Evolutionary conservation across 2,888 invertebrate species (phyloP).

Genomic region (Leptarthrus brevirostris): DNA sequence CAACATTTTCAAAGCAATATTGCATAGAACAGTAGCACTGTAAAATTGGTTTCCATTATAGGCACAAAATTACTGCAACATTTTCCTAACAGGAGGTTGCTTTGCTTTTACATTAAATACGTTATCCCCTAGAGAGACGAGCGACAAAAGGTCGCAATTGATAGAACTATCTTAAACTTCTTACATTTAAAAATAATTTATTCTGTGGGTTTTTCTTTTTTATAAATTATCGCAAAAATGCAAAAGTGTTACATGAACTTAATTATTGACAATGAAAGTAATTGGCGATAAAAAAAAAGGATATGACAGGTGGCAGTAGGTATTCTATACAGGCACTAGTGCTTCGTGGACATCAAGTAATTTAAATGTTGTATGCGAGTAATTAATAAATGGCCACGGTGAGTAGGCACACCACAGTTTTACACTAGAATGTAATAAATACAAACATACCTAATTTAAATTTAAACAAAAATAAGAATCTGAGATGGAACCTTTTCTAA

Average conservation of each 20-base stretch:
- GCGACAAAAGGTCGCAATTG: conserved; percentile 14
- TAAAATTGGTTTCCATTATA: conserved; percentile 16
- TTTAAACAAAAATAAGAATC: conserved; percentile 1
- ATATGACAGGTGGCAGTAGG: conserved; percentile 24
- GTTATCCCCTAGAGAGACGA: background rate
- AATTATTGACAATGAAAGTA: background rate
- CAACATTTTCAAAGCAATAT: conserved; percentile 14
- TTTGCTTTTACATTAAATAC: background rate
- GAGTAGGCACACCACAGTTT: conserved; percentile 9
- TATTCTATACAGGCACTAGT: conserved; percentile 19
- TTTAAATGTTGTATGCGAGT: conserved; percentile 9
- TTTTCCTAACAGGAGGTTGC: background rate
- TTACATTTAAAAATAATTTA: conserved; percentile 30
- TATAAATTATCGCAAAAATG: background rate
- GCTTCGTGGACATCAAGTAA: conserved; percentile 1
- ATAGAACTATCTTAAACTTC: conserved; percentile 2
- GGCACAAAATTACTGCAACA: conserved; percentile 16
- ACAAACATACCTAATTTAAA: conserved; percentile 21
- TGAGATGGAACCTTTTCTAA: conserved; percentile 27
- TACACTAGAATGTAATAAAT: conserved; percentile 4
- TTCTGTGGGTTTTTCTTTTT: background rate
- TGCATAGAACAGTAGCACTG: background rate
- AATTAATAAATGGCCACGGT: conserved; percentile 6
- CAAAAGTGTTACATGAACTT: background rate
- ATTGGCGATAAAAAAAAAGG: background rate